Base-by-base conservation (phyloP, 2,113 vertebrate genomes). In the Crotophaga sulcirostris region DNA sequence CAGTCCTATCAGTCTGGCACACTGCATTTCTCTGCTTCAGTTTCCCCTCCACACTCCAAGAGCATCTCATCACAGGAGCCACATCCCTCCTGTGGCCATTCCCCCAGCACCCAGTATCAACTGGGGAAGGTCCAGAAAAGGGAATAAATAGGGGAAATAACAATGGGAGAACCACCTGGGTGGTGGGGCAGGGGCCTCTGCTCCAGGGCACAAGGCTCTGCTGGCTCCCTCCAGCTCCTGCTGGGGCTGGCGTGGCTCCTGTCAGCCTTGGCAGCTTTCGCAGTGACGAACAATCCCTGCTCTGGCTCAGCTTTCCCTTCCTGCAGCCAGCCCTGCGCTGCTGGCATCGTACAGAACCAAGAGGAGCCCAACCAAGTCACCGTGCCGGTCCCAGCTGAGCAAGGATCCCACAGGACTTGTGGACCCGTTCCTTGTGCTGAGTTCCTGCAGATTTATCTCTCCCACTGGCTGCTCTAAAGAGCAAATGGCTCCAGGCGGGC, bases 101-200 rank as follows among this genome's bases (percentile, higher is more conserved):
- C 54, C 59, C 25, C 42, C 45, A 24, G 19, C 10, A 13, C 31
- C 28, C 33, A 6, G 10, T 5, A 13, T 13, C 2, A 0, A 12
- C 1, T 11, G 33, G 8, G 28, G 21, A 68, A 68, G n/a, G 19
- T 34, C 44, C 17, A 21, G n/a, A 44, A 58, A 52, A 59, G 14
- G 12, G 29, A n/a, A 36, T 16, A 47, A 59, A 86, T 70, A 66
- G 29, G 23, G 31, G 38, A 42, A 76, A 59, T 54, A 64, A 29
- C 4, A 36, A n/a, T 0, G 0, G 54, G 13, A 33, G 67, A 77
- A 33, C 1, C 2, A 1, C 11, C 34, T 8, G 45, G 20, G 33
- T 16, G 19, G 18, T 1, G 0, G 63, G 44, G 40, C 40, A 42
- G 40, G 12, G 87, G 36, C 10, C 6, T 29, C 62, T 69, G 62